A percentile compares a stretch with the other conserved stretches of the same genome.
Evolutionary conservation across 2,888 invertebrate species (phyloP).

Genomic region (Neelides folsomi): DNA sequence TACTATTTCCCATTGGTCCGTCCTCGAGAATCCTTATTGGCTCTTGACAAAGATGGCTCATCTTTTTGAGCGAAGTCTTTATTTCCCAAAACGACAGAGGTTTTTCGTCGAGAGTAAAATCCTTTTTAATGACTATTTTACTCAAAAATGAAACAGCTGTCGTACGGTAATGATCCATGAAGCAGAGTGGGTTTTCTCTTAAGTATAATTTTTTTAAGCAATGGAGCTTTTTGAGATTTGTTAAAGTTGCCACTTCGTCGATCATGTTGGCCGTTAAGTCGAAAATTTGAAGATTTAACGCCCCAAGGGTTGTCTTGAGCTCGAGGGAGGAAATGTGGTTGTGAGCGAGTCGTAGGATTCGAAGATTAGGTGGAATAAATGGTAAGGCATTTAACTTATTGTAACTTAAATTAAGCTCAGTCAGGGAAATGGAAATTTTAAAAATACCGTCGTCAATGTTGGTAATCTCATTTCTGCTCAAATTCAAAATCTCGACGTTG

Average conservation of each 20-base stretch:
- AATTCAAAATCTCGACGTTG: slow-evolving; percentile 23
- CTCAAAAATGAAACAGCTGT: slow-evolving; percentile 20
- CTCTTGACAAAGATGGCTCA: slow-evolving; percentile 9
- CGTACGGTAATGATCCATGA: slow-evolving; percentile 22
- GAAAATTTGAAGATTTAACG: slow-evolving; percentile 20
- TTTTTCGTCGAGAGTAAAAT: slow-evolving; percentile 28
- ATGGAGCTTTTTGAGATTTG: slow-evolving; percentile 18
- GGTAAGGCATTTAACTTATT: slow-evolving; percentile 30
- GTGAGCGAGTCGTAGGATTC: slow-evolving; percentile 27
- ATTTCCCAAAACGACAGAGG: slow-evolving; percentile 26
- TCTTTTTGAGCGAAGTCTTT: slow-evolving; percentile 18
- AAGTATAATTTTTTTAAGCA: slow-evolving; percentile 21
- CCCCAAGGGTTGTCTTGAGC: too few relatives aligned
- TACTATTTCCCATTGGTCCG: slow-evolving; percentile 2
- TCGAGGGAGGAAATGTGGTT: slow-evolving; percentile 26
- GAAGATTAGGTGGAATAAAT: slow-evolving; percentile 27
- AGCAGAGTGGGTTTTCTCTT: slow-evolving; percentile 28
- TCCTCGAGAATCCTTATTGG: too few relatives aligned
- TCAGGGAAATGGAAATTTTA: slow-evolving; percentile 20
- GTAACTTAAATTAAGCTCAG: slow-evolving; percentile 28
- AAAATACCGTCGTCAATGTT: slow-evolving; percentile 23
- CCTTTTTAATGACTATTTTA: slow-evolving; percentile 19
- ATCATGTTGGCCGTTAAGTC: slow-evolving; percentile 31
- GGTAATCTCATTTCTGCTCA: slow-evolving; percentile 27
- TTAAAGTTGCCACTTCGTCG: slow-evolving; percentile 20